Evolutionary conservation across 2,113 vertebrate genomes (phyloP), one percentile per base, ranked within the genome.

Genomic region (Chascanopsetta lugubris): DNA sequence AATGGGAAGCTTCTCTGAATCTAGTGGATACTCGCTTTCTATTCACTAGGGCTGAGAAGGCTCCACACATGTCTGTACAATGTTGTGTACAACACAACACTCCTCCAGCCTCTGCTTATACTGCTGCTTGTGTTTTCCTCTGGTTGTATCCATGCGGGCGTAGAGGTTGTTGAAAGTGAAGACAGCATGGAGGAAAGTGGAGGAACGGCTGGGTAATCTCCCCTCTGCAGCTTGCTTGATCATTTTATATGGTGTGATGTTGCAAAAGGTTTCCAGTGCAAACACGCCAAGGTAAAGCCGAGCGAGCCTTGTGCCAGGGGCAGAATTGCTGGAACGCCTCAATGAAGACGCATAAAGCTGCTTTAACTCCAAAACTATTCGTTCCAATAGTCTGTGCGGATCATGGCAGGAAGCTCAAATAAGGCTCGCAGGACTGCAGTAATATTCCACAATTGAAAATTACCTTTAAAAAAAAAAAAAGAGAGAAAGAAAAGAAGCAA

Each of bases 131-230:
- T 46, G n/a, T 63, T 76, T 62, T 36, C 26, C 12, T 21, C 2
- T 25, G 9, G 9, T 51, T n/a, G 3, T 70, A n/a, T 50, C 49
- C 56, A 67, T 70, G 64, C 27, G 54, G 57, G 25, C 60, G 3
- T 5, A 38, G 13, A 32, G 11, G 17, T 2, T 69, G 68, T 76
- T 81, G 32, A 63, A 32, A 56, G 57, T 61, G 30, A 61, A 40
- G 18, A 73, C 29, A 72, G 15, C 13, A 15, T 30, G 30, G 18
- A 48, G 3, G 56, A n/a, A 54, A 36, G 38, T 48, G 27, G 10
- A 55, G 56, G 21, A 57, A 58, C 49, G 24, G 45, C 29, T 18
- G 11, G 2, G 17, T 43, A 8, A 22, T 49, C n/a, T 24, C 55
- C 6, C 17, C 48, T 64, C 11, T 27, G 25, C 8, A 0, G 10